Conservation (phyloP, 2,888 invertebrate species). For the Prenolepis imparis region DNA sequence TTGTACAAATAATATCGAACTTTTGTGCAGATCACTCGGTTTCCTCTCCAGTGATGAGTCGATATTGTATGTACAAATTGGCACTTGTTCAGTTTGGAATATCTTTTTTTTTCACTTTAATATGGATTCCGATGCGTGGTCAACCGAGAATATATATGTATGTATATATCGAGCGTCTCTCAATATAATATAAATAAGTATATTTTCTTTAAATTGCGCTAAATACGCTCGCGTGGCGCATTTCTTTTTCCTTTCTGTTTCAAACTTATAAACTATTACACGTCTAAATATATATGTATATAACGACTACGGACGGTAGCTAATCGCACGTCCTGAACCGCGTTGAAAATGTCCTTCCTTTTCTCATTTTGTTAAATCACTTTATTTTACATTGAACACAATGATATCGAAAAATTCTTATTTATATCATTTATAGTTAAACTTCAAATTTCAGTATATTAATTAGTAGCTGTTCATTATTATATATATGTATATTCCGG, state of each 20-base stretch:
- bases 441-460: slow-evolving; percentile 29
- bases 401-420: slow-evolving; percentile 79
- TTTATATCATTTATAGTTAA: slow-evolving; percentile 74
- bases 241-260: slow-evolving; percentile 20
- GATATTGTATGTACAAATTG: slow-evolving; percentile 70
- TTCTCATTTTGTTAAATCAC: slow-evolving; percentile 68
- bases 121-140: slow-evolving; percentile 73
- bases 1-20: slow-evolving; percentile 47
- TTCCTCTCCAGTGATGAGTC: slow-evolving; percentile 51
- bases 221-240: slow-evolving; percentile 12
- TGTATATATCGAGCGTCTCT: slow-evolving; percentile 1
- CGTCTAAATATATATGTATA: slow-evolving; percentile 74
- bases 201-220: slow-evolving; percentile 28
- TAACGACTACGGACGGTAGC: slow-evolving; percentile 65
- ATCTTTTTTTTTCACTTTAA: slow-evolving; percentile 37
- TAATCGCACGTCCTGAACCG: slow-evolving; percentile 55
- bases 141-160: slow-evolving; percentile 64
- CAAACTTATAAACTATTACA: slow-evolving; percentile 64
- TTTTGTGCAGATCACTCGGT: slow-evolving; percentile 37
- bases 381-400: slow-evolving; percentile 83
- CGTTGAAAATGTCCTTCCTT: slow-evolving; percentile 57
- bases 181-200: slow-evolving; percentile 1
- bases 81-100: slow-evolving; percentile 67
- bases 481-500: background rate
- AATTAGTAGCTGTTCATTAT: background rate